Percentiles rank a stretch among this genome's conserved stretches.
phyloP scores from a whole-genome alignment of 1,140 invertebrate species.

The Elysia chlorotica region DNA sequence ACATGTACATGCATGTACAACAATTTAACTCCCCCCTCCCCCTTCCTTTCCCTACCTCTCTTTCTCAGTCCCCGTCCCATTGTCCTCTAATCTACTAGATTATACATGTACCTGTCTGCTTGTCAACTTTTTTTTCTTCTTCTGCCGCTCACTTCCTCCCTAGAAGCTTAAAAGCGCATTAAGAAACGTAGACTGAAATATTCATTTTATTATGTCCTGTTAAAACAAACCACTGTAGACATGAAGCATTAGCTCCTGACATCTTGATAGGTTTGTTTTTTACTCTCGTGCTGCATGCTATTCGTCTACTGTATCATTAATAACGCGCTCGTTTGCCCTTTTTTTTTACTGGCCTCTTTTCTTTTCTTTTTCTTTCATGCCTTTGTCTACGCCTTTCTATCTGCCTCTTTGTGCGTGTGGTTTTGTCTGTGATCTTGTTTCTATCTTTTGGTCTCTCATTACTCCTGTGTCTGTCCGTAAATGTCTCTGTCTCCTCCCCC shows the following conservation, averaged over 20 bases:
- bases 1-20: no score
- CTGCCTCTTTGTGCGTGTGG: no score
- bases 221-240: not conserved
- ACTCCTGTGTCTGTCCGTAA: not conserved
- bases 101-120: not conserved
- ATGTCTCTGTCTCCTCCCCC: not conserved
- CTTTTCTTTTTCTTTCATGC: no score
- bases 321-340: not conserved
- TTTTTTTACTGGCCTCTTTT: not conserved
- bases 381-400: not conserved
- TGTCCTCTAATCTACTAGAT: not conserved
- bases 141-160: not conserved
- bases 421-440: no score
- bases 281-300: not conserved
- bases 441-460: no score
- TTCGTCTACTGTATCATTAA: not conserved
- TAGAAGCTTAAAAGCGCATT: no score
- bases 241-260: no score
- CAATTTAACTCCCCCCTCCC: no score
- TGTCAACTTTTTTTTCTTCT: not conserved
- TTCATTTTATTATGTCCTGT: not conserved
- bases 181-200: no score
- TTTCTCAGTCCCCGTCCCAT: no score
- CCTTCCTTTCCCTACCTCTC: no score
- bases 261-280: not conserved